Base-by-base conservation (phyloP, 2,888 invertebrate genomes). In the Ectemnius continuus region DNA sequence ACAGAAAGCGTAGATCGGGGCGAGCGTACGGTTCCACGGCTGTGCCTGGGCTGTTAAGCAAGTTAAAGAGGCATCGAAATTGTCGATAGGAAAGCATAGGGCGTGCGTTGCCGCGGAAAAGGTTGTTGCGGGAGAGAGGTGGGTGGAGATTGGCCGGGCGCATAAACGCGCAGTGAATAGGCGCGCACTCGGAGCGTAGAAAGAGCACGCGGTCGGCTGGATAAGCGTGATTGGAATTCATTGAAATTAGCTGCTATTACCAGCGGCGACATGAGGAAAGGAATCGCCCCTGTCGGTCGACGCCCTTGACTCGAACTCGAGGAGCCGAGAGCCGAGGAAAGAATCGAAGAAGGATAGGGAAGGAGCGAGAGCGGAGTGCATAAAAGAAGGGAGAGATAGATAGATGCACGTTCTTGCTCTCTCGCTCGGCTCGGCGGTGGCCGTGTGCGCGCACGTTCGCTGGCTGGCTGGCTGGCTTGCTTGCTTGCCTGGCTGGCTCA, bases 251-350 rank as follows among this genome's bases (percentile, higher is more conserved):
- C 66, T 61, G 67, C 72, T 70, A 76, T 72, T 73, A 68, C 67
- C 72, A 60, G 26, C 59, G 20, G 76, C 58, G 72, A 75, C 75
- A 70, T 75, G 67, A 73, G 66, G 77, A 78, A 76, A 71, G 63
- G 75, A 79, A 69, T 81, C 83, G 83, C 77, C 83, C 83, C 83
- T 78, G 78, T 73, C 83, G 83, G 82, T 83, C 83, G 83, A 83
- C 83, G 86, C 86, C 86, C 86, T 86, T 86, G 86, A 86, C 85
- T 36, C 36, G 36, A 36, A 36, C 36, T 86, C 82, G 81, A 82
- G 80, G 83, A 82, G 81, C 79, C 76, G 82, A 81, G 82, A 82
- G 81, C 79, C 76, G 82, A 81, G 82, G 77, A 80, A 80, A 80
- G 81, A 79, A 83, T 65, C 60, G 74, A 67, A 72, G 65, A 23